Base-by-base conservation (phyloP, 2,888 invertebrate species). In the Temnothorax rugatulus region DNA sequence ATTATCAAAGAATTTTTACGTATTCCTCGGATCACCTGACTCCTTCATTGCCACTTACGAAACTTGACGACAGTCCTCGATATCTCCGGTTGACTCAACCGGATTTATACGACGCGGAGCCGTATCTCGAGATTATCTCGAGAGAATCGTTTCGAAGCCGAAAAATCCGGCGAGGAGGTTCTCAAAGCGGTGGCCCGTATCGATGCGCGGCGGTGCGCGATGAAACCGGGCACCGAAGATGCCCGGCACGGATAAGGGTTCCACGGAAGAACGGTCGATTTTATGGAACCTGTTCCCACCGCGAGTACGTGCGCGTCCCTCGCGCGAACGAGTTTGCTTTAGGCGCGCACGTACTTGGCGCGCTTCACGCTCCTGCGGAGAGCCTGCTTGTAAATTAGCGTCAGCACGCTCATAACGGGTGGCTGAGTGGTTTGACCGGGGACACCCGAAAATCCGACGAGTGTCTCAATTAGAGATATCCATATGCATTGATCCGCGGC, bases 211-310 rank as follows among this genome's bases (percentile, higher is more conserved):
- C 21, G 52, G 13, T 61, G 61, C 21, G 84, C 84, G 68, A 74
- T 64, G 73, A 77, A 84, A 25, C 41, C 41, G 74, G 73, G 73
- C 81, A 82, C n/a, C 41, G 71, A 69, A 88, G 90, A 90, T 90
- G 79, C 84, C 68, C 76, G 84, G 52, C 52, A 34, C 44, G 86
- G 90, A 90, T 90, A 90, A 91, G 88, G 83, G 86, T 79, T 83
- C 88, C 84, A 86, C 85, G 89, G 90, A 88, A 86, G 91, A 94
- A 92, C 93, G 92, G 91, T 90, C 92, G 91, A 92, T 94, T 94
- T 94, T 93, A 93, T 92, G 92, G 92, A 94, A 94, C 94, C 93
- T 93, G 94, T 94, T 94, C 92, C 91, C 92, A 87, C 84, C 81
- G 84, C 71, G 74, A 54, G 57, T 66, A 44, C 57, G 50, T 34